Evolutionary conservation across 1,140 invertebrate species (phyloP).

Genomic region (Pseudomyrmex pallidus): DNA sequence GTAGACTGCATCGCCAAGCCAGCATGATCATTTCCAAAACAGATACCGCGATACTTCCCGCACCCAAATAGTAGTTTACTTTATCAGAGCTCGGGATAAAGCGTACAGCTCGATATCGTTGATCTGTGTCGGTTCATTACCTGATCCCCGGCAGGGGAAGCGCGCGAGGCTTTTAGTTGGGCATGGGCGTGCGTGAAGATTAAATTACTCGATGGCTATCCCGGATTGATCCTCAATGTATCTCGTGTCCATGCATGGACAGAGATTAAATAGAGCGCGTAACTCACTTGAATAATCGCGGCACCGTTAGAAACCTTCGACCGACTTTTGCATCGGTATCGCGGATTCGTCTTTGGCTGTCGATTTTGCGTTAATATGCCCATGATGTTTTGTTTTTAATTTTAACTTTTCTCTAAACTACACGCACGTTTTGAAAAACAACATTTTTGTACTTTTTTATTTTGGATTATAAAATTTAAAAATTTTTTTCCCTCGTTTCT

Average conservation of each 20-base stretch:
- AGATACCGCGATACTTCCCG: background rate
- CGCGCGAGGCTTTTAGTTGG: constrained; percentile 66
- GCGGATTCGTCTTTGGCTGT: background rate
- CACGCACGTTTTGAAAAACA: background rate
- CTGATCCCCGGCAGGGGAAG: constrained; percentile 1
- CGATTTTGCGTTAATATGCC: background rate
- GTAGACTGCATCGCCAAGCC: background rate
- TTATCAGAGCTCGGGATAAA: constrained; percentile 81
- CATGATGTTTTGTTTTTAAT: background rate
- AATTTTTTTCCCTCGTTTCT: too few species aligned
- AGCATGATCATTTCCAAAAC: constrained; percentile 18
- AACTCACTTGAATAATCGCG: constrained; percentile 51
- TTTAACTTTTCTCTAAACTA: constrained; percentile 11
- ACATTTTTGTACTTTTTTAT: too few species aligned
- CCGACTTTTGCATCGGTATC: background rate
- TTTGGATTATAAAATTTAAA: too few species aligned
- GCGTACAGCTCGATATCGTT: constrained; percentile 32
- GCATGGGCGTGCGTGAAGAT: constrained; percentile 44
- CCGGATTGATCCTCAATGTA: constrained; percentile 65
- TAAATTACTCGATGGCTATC: constrained; percentile 66
- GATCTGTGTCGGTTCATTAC: constrained; percentile 63
- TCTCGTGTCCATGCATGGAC: constrained; percentile 59
- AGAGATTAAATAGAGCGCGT: constrained; percentile 65
- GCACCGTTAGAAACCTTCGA: background rate
- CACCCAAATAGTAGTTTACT: constrained; percentile 40